These are phyloP conservation scores for Poecilus cupreus DNA, from an alignment of 2,888 invertebrate species.

Conservation along the genomic window DNA sequence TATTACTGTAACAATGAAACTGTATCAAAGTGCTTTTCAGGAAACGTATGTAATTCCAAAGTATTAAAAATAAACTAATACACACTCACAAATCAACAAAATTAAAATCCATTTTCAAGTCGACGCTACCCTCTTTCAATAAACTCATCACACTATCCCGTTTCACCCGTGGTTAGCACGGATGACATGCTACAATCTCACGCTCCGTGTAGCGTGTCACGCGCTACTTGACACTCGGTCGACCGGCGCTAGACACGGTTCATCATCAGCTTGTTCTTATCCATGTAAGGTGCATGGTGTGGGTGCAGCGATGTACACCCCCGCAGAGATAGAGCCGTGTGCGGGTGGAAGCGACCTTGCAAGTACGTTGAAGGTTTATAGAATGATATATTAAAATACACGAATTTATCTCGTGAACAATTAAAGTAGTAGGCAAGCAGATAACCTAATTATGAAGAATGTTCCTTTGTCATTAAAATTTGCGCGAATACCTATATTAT, in stretches of 20 bases:
- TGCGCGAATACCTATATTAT: neutral
- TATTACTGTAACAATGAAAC: no score
- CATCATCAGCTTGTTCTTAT: neutral
- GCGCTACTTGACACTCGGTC: conserved; percentile 62
- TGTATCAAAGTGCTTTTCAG: no score
- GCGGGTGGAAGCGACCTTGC: neutral
- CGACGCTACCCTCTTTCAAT: neutral
- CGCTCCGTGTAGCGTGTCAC: conserved; percentile 65
- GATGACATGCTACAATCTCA: conserved; percentile 61
- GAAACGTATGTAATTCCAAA: no score
- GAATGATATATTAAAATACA: no score
- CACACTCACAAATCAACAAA: no score
- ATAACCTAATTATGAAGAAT: neutral
- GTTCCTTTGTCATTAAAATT: neutral
- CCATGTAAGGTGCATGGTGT: neutral
- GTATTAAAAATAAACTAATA: no score
- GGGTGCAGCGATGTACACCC: neutral
- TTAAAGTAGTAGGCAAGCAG: no score
- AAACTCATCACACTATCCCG: conserved; percentile 26
- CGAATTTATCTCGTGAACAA: no score
- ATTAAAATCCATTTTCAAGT: no score
- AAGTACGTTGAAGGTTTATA: conserved; percentile 8
- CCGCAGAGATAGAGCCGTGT: neutral
- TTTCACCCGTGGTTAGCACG: neutral
- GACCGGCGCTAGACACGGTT: conserved; percentile 40